A percentile compares a stretch with the other conserved stretches of the same genome.
These are phyloP conservation scores for Iphiclides podalirius DNA, from an alignment of 2,888 invertebrate species.

Conservation along the genomic window DNA sequence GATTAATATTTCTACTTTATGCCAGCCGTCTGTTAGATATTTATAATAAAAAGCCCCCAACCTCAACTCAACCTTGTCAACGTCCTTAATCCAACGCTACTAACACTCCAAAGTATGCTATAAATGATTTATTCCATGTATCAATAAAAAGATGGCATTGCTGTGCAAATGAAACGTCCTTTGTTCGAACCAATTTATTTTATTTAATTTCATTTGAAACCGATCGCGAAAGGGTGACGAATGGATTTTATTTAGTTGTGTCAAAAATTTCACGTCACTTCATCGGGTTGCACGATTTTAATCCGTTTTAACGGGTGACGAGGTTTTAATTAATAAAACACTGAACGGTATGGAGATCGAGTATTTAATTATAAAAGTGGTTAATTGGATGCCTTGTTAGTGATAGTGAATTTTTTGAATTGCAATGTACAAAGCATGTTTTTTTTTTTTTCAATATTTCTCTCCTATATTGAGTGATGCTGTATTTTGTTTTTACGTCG, in stretches of 20 bases:
- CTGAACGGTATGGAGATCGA: conserved; percentile 8
- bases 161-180: conserved; percentile 25
- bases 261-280: conserved; percentile 33
- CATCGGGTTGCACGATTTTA: conserved; percentile 31
- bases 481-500: too few relatives aligned
- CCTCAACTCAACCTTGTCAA: too few relatives aligned
- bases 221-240: conserved; percentile 42
- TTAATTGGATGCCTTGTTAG: conserved; percentile 15
- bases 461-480: too few relatives aligned
- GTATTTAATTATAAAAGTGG: conserved; percentile 19
- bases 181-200: conserved; percentile 53
- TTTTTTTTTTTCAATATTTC: not conserved
- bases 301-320: conserved; percentile 38
- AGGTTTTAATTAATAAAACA: conserved; percentile 32
- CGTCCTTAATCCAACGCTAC: too few relatives aligned
- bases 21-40: too few relatives aligned
- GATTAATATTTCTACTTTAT: too few relatives aligned
- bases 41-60: too few relatives aligned
- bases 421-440: not conserved
- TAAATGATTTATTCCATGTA: too few relatives aligned
- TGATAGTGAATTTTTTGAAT: conserved; percentile 2
- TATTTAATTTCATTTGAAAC: conserved; percentile 60
- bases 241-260: conserved; percentile 46
- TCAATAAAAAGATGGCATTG: too few relatives aligned
- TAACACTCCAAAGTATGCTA: too few relatives aligned